Base-by-base conservation (phyloP, 2,113 vertebrate species). In the Petroica traversi region DNA sequence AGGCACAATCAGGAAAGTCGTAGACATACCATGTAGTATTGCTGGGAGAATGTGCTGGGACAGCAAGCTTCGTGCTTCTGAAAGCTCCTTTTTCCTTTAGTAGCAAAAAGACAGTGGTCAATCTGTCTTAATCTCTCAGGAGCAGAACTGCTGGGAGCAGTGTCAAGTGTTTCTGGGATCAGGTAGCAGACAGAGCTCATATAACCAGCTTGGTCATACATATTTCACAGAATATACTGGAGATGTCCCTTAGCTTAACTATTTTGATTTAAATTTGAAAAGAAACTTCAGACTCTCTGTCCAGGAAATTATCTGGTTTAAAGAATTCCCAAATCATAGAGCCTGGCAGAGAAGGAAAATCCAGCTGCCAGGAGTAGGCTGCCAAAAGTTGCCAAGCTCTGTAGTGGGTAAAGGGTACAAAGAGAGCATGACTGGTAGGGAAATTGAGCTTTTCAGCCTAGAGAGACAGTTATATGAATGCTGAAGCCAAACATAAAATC, bases 401-500 rank as follows among this genome's bases (percentile, higher is more conserved):
- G n/a, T 7, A 79, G 40, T 48, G 38, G 61, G 40, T 55, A 88
- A 79, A 73, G 36, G 45, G 48, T 91, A 86, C 76, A 94, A 91
- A 94, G 45, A 85, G 54, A 85, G 15, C n/a, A 9, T 33, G 54
- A 64, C 77, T 87, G 77, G 77, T 95, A 78, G 41, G 57, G 80
- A 93, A 85, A 93, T 85, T 14, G 80, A 84, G 91, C 83, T 93
- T 95, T 91, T 93, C 91, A 95, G 57, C n/a, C 48, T 64, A 75
- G 57, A 90, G 55, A 93, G 43, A 93, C 5, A 40, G 85, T n/a
- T 67, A 6, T 12, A 31, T 55, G 48, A 84, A 79, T 87, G 77
- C 61, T 72, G 61, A 87, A 84, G 66, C 69, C 78, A 75, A 93
- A 95, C 66, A 82, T 46, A 89, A 85, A 88, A 78, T 51, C 80